Conservation (phyloP, 2,113 vertebrate genomes). For the Micronycteris hirsuta region DNA sequence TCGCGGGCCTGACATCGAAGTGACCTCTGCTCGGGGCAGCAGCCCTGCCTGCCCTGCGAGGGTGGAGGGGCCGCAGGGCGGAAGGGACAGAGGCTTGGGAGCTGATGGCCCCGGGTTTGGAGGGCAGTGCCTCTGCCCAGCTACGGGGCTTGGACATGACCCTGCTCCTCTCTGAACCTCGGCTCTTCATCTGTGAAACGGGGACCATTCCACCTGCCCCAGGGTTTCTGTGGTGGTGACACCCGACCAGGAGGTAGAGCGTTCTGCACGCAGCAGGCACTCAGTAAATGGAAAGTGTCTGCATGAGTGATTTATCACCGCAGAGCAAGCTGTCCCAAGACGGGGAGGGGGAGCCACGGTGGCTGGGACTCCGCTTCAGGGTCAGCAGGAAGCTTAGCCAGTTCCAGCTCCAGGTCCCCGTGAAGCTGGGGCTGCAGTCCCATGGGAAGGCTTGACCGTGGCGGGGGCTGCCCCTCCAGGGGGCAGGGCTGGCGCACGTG, state of each 20-base stretch:
- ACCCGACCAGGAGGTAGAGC: too few species aligned
- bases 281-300: not conserved
- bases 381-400: fast-evolving
- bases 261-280: fast-evolving
- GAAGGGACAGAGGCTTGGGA: not conserved
- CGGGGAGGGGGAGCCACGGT: fast-evolving
- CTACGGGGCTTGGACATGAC: not conserved
- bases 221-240: not conserved
- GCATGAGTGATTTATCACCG: fast-evolving
- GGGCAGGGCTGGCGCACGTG: fast-evolving
- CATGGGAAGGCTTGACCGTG: not conserved
- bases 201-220: fast-evolving
- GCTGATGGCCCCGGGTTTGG: not conserved
- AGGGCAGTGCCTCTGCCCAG: not conserved
- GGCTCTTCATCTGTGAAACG: not conserved
- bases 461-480: not conserved
- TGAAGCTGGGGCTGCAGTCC: not conserved
- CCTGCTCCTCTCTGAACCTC: not conserved
- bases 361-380: fast-evolving
- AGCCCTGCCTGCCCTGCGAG: too few species aligned
- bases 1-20: not conserved
- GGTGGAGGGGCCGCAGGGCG: not conserved
- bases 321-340: fast-evolving
- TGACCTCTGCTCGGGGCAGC: not conserved
- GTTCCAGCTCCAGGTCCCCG: not conserved